Base-by-base conservation (phyloP, 2,888 invertebrate species). In the Electrophaes corylata region DNA sequence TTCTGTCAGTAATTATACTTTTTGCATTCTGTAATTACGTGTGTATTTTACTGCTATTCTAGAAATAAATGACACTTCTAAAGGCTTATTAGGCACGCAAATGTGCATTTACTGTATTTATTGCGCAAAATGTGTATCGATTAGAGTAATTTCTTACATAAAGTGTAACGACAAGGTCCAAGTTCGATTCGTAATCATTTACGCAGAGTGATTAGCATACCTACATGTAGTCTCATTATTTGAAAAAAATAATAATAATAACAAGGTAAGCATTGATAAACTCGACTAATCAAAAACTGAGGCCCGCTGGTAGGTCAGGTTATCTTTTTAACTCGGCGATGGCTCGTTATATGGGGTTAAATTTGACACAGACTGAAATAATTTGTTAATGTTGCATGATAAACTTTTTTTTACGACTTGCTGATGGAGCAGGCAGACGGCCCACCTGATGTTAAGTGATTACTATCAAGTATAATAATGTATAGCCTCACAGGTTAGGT, bases 1-100 rank as follows among this genome's bases (percentile, higher is more conserved):
- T 53, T 64, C 54, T 49, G 53, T 47, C 40, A 48, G 57, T 65
- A 63, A 66, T 70, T 67, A 58, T 26, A 59, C 52, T 66, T 62
- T 63, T 64, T 66, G 57, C 55, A 57, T 68, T 33, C 54, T 39
- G 64, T 57, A 72, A 68, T 73, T 70, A 69, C 31, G 59, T 48
- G 40, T 64, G 52, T 61, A 62, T 29, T 29, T 29, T 29, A 10
- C 10, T 1, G 48, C 49, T 46, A 57, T 69, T 64, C 54, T 37
- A 65, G 64, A 64, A 66, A 59, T 59, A 64, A 65, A 57, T 67
- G 66, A 69, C 67, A 68, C 57, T 37, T 56, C 53, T 51, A 41
- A 35, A 43, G 58, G 49, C 41, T 63, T 47, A 65, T 62, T 65
- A 54, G 33, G 16, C 54, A 62, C n/a, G 61, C 45, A 63, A 61